A percentile compares a stretch with the other conserved stretches of the same genome.
phyloP scores from a whole-genome alignment of 2,797 vertebrate genomes.

The Spizella passerina region DNA sequence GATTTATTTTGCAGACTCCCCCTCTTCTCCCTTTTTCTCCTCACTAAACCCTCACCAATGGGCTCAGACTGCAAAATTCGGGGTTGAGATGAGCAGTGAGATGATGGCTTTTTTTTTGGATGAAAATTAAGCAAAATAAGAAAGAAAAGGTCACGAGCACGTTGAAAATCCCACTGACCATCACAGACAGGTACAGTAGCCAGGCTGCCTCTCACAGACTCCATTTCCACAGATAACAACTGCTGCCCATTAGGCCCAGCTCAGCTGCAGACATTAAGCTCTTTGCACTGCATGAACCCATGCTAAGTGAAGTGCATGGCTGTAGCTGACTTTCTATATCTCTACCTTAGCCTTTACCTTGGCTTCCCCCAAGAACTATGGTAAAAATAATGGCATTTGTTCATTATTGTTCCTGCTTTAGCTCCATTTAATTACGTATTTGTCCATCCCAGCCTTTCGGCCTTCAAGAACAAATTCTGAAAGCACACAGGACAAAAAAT shows the following conservation, averaged over 20 bases:
- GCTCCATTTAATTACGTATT: neutral
- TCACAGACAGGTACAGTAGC: neutral
- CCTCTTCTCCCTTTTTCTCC: neutral
- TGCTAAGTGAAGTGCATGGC: conserved; percentile 56
- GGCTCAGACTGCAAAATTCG: neutral
- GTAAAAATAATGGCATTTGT: conserved; percentile 16
- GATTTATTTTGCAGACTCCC: neutral
- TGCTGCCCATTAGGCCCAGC: conserved; percentile 55
- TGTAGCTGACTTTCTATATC: conserved; percentile 21
- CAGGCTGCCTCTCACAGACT: conserved; percentile 34
- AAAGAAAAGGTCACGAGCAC: neutral
- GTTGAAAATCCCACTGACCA: neutral
- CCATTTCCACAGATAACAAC: conserved; percentile 48
- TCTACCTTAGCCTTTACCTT: neutral
- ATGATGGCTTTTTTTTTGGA: neutral
- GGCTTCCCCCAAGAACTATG: neutral
- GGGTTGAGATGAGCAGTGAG: neutral
- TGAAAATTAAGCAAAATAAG: conserved; percentile 20
- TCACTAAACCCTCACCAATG: neutral
- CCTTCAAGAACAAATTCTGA: neutral
- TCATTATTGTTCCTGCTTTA: neutral
- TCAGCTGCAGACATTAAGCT: conserved; percentile 62
- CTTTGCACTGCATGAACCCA: conserved; percentile 63
- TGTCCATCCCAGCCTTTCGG: neutral
- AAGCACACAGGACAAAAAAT: neutral